Evolutionary conservation across 2,888 invertebrate species (phyloP).

Genomic region (Orthosia cruda): DNA sequence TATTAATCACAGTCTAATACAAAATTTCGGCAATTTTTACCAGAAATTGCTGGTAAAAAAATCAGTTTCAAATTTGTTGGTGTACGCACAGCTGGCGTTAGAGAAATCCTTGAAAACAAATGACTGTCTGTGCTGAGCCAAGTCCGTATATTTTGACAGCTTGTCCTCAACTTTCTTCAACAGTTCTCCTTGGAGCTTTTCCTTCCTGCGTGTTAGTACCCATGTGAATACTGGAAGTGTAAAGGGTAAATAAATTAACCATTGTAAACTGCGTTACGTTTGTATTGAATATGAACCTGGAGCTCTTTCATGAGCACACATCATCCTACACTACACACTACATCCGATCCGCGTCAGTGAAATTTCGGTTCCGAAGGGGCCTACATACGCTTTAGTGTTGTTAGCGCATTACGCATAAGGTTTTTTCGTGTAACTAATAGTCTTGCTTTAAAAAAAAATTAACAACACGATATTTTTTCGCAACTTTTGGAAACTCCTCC

Average conservation of each 20-base stretch:
- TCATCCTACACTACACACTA: too few species aligned
- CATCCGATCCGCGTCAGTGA: too few species aligned
- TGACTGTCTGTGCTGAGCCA: constrained; percentile 81
- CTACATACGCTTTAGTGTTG: too few species aligned
- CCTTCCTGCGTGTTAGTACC: constrained; percentile 84
- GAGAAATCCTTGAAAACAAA: constrained; percentile 86
- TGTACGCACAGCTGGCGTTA: constrained; percentile 79
- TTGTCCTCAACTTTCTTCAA: constrained; percentile 82
- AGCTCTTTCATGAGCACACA: too few species aligned
- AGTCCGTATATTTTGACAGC: constrained; percentile 83
- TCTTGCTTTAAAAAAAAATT: too few species aligned
- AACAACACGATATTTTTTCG: too few species aligned
- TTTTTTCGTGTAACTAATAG: too few species aligned
- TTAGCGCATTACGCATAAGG: too few species aligned
- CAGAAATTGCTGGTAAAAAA: constrained; percentile 87
- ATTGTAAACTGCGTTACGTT: too few species aligned
- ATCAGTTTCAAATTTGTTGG: constrained; percentile 80
- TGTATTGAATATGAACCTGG: too few species aligned
- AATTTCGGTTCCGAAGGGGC: too few species aligned
- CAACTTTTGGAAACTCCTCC: too few species aligned
- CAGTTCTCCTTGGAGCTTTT: constrained; percentile 79
- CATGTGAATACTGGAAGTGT: constrained; percentile 85
- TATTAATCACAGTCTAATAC: constrained; percentile 49
- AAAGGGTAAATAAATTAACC: background rate
- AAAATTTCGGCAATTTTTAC: constrained; percentile 66